These are phyloP conservation scores for Cricetomys ansorgei DNA, from an alignment of 2,113 vertebrate species.

Conservation along the genomic window DNA sequence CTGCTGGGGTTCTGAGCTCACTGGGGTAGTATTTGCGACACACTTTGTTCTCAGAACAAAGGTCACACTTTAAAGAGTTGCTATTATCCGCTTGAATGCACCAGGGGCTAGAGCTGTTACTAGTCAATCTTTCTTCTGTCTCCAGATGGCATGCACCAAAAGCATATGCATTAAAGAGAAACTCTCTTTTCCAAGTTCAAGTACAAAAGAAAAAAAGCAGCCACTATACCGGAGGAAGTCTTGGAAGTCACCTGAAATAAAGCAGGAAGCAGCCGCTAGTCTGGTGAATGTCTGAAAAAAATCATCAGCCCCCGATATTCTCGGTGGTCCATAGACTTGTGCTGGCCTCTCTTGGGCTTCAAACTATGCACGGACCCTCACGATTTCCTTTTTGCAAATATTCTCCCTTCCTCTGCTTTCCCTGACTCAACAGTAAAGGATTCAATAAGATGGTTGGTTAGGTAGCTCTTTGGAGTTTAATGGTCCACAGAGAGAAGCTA, in stretches of 20 bases:
- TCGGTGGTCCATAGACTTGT: not conserved
- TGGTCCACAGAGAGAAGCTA: not conserved
- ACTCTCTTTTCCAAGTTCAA: slow-evolving; percentile 56
- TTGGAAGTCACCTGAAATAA: slow-evolving; percentile 33
- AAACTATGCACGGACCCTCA: not conserved
- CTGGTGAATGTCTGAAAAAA: slow-evolving; percentile 27
- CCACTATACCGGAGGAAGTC: not conserved
- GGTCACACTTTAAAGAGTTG: slow-evolving; percentile 18
- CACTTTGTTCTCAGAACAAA: slow-evolving; percentile 59
- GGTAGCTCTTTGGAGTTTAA: not conserved
- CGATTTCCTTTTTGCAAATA: not conserved
- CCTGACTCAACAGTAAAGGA: not conserved
- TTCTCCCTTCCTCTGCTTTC: slow-evolving; percentile 8
- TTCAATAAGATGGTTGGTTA: not conserved
- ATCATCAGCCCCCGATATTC: slow-evolving; percentile 20
- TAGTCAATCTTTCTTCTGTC: not conserved
- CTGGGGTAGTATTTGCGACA: slow-evolving; percentile 40
- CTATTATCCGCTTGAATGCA: slow-evolving; percentile 37
- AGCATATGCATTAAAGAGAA: slow-evolving; percentile 42
- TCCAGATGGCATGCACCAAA: slow-evolving; percentile 29
- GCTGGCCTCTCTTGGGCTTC: not conserved
- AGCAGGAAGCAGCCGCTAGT: slow-evolving; percentile 1
- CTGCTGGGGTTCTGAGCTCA: slow-evolving; percentile 42
- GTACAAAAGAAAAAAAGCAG: slow-evolving; percentile 66
- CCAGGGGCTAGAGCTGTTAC: not conserved